A percentile compares a stretch with the other conserved stretches of the same genome.
Conservation (phyloP, 2,113 vertebrate genomes). For the Grallaria varia region DNA sequence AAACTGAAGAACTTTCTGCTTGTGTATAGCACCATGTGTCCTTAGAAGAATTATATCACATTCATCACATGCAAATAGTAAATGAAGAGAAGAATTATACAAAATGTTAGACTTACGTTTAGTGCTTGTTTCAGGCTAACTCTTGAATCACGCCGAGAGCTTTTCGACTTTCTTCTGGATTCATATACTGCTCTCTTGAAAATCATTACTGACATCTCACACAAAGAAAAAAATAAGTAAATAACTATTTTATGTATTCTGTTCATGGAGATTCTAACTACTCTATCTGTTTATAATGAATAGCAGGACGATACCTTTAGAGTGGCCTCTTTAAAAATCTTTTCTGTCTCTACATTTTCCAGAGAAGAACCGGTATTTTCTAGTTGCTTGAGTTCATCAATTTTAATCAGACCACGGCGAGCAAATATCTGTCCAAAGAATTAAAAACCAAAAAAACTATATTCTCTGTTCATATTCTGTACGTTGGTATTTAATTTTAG, state of each 20-base stretch:
- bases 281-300: neutral
- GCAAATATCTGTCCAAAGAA: conserved; percentile 83
- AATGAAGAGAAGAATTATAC: neutral
- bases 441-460: neutral
- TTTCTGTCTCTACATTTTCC: conserved; percentile 68
- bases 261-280: neutral
- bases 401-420: conserved; percentile 86
- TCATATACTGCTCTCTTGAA: conserved; percentile 89
- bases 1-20: neutral
- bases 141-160: conserved; percentile 72
- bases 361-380: conserved; percentile 71
- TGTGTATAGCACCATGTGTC: neutral
- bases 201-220: conserved; percentile 88
- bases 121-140: conserved; percentile 74
- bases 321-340: conserved; percentile 84
- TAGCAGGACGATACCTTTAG: conserved; percentile 81
- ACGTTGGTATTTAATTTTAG: neutral
- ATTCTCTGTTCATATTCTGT: neutral
- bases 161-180: conserved; percentile 78
- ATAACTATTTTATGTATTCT: neutral
- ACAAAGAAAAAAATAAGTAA: neutral
- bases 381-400: conserved; percentile 83
- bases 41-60: neutral
- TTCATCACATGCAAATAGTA: neutral
- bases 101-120: conserved; percentile 73